Base-by-base conservation (phyloP, 2,113 vertebrate species). In the Eidolon helvum region DNA sequence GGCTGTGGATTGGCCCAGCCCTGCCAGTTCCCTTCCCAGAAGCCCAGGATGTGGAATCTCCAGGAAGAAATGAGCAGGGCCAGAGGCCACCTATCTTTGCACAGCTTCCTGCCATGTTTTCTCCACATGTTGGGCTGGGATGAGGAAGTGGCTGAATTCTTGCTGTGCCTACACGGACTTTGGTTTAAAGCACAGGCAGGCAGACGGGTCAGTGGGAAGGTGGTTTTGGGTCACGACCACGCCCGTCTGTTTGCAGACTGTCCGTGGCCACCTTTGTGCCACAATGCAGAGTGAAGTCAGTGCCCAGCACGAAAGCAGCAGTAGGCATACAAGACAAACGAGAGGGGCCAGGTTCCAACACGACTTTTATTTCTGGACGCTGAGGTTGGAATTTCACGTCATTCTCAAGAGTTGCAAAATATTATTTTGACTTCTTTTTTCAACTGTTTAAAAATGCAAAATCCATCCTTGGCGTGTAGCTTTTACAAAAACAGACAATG, bases 221-320 rank as follows among this genome's bases (percentile, higher is more conserved):
- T 21, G 6, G 40, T 19, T 15, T 26, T 6, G 7, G 84, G 26
- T 7, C 61, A 2, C 18, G 45, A 4, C 5, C 45, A 21, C 18
- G 3, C n/a, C 28, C 7, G 0, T 2, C 5, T 2, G 12, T 12
- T 19, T 1, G n/a, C 55, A 15, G 38, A 2, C 21, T 0, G 1
- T 1, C 9, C 0, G 0, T 0, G 4, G n/a, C 35, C 11, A 24
- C 21, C 40, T 35, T 4, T 5, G 2, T 0, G 9, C 21, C 9
- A 28, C 9, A 0, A 3, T 0, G 0, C 50, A 43, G 35, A 30
- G 7, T 19, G 0, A 16, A 28, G 0, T 7, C 33, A 2, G 3
- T 0, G 5, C 74, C 11, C 0, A 10, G 50, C 33, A 5, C 1
- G 1, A 16, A 38, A 7, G 11, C 22, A 38, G 5, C 28, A 3